These are phyloP conservation scores for Aleiodes sp. DNA, from an alignment of 1,140 invertebrate species.

Conservation along the genomic window DNA sequence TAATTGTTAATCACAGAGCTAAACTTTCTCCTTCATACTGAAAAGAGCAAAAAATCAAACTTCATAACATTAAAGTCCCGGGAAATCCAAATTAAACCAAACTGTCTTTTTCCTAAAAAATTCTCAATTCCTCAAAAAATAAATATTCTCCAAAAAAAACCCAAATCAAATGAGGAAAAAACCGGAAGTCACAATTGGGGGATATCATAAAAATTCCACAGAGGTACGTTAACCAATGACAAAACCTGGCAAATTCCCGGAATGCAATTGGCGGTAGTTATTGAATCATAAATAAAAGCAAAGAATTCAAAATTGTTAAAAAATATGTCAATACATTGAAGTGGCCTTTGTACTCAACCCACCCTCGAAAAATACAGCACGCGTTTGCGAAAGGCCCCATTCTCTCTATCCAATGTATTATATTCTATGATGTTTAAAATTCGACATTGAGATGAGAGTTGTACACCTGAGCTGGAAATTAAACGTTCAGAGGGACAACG, in stretches of 20 bases:
- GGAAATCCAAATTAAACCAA: too few relatives aligned
- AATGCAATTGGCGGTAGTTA: constrained; percentile 14
- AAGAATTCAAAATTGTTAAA: constrained; percentile 10
- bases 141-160: constrained; percentile 10
- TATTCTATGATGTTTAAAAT: too few relatives aligned
- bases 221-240: background rate
- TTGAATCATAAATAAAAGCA: constrained; percentile 1
- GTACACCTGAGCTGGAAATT: constrained; percentile 61
- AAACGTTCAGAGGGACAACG: constrained; percentile 54
- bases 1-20: too few relatives aligned
- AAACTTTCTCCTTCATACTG: too few relatives aligned
- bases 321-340: constrained; percentile 3
- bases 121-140: too few relatives aligned
- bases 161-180: background rate
- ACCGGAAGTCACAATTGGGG: background rate
- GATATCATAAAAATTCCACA: constrained; percentile 6
- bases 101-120: too few relatives aligned
- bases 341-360: constrained; percentile 14
- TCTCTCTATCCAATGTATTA: background rate
- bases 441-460: background rate
- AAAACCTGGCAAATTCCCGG: background rate
- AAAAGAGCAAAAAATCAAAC: too few relatives aligned
- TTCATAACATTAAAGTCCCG: too few relatives aligned
- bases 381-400: too few relatives aligned
- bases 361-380: background rate